Evolutionary conservation across 2,888 invertebrate genomes (phyloP).

Genomic region (Tiphia femorata): DNA sequence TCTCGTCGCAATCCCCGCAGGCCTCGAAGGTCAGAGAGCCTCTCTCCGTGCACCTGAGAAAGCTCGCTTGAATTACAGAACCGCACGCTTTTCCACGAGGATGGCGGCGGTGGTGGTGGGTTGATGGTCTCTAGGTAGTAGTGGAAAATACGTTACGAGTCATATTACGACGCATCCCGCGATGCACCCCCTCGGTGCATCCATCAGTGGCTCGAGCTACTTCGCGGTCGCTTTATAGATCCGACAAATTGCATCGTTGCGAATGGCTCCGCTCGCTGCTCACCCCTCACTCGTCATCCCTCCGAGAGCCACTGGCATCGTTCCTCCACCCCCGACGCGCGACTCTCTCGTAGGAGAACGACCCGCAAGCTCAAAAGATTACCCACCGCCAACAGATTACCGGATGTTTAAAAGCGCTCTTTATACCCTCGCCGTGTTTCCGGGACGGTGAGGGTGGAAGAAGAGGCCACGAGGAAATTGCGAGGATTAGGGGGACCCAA

Average conservation of each 20-base stretch:
- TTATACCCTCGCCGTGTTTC: conserved; percentile 8
- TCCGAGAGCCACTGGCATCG: background rate
- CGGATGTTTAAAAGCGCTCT: conserved; percentile 24
- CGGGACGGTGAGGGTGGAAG: background rate
- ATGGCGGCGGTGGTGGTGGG: conserved; percentile 6
- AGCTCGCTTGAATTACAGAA: background rate
- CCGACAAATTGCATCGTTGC: conserved; percentile 39
- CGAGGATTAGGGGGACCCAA: no score
- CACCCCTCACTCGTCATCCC: conserved; percentile 6
- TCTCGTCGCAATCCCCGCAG: background rate
- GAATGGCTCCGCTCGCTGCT: conserved; percentile 22
- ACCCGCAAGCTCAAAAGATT: conserved; percentile 26
- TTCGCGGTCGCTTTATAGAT: conserved; percentile 42
- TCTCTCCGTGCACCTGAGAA: background rate
- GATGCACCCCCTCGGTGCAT: conserved; percentile 24
- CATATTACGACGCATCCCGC: conserved; percentile 29
- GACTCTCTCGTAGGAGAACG: conserved; percentile 2
- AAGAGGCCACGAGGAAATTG: conserved; percentile 9
- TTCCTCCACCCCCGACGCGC: conserved; percentile 5
- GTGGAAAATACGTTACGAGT: conserved; percentile 34
- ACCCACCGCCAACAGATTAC: conserved; percentile 36
- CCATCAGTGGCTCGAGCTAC: conserved; percentile 38
- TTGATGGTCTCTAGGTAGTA: conserved; percentile 1
- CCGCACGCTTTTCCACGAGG: conserved; percentile 6
- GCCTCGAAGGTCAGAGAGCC: no score